A percentile compares a stretch with the other conserved stretches of the same genome.
phyloP scores from a whole-genome alignment of 2,888 invertebrate species.

The Diachrysia chrysitis region DNA sequence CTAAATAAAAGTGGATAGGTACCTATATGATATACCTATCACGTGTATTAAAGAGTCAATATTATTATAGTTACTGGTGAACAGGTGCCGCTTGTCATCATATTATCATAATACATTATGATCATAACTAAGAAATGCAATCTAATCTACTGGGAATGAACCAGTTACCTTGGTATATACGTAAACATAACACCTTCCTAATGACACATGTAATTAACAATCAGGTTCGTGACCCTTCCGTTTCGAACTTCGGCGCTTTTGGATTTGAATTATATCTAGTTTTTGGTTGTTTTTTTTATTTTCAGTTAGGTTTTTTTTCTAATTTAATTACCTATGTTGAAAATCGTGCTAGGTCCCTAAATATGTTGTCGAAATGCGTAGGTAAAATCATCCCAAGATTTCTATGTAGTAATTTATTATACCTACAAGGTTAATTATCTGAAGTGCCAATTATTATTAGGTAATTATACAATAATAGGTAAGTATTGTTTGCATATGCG shows the following conservation, averaged over 20 bases:
- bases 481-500: no score
- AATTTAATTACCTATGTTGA: no score
- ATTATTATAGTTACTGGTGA: conserved; percentile 2
- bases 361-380: no score
- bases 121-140: neutral
- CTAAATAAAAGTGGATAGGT: neutral
- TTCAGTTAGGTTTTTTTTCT: neutral
- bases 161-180: neutral
- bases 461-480: no score
- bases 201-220: neutral
- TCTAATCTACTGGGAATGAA: neutral
- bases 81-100: neutral
- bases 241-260: neutral
- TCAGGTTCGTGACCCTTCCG: neutral
- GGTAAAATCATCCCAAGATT: no score
- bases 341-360: no score
- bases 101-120: conserved; percentile 1
- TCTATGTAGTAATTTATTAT: no score
- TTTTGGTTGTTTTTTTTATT: neutral
- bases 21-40: no score
- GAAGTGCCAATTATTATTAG: no score
- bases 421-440: no score
- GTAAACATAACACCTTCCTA: neutral
- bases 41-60: conserved; percentile 1
- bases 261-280: neutral